These are phyloP conservation scores for Hirudinaria manillensis DNA, from an alignment of 2,888 invertebrate genomes.

Conservation along the genomic window DNA sequence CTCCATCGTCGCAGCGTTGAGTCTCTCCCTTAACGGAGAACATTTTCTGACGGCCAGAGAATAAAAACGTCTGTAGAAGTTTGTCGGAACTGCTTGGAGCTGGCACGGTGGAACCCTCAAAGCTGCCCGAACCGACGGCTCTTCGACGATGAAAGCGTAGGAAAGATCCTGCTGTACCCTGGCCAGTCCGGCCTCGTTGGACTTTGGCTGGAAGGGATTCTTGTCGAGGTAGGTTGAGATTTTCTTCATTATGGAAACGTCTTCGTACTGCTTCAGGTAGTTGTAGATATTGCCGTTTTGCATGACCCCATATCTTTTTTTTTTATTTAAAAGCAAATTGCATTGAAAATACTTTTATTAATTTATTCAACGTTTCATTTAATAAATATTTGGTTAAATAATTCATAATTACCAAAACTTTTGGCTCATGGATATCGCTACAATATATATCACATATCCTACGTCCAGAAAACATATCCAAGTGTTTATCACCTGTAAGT, in stretches of 20 bases:
- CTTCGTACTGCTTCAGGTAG: neutral
- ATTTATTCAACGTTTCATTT: neutral
- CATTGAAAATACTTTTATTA: no score
- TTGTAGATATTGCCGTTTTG: neutral
- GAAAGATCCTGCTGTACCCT: constrained; percentile 9
- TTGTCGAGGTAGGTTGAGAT: neutral
- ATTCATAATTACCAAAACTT: neutral
- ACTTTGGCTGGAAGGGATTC: neutral
- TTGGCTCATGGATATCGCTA: no score
- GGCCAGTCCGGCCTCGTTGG: constrained; percentile 1
- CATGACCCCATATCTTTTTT: neutral
- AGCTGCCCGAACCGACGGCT: neutral
- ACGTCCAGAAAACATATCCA: neutral
- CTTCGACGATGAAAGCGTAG: constrained; percentile 24
- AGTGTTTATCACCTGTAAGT: neutral
- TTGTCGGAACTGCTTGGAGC: neutral
- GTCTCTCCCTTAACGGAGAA: neutral
- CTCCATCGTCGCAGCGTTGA: constrained; percentile 12
- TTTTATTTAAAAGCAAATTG: no score
- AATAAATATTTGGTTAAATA: neutral
- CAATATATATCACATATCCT: no score
- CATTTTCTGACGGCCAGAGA: constrained; percentile 2
- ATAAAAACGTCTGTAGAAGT: constrained; percentile 19
- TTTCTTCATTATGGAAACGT: neutral
- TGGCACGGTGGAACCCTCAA: neutral